Evolutionary conservation across 2,797 vertebrate genomes (phyloP).

Genomic region (Enteromius viviparus): DNA sequence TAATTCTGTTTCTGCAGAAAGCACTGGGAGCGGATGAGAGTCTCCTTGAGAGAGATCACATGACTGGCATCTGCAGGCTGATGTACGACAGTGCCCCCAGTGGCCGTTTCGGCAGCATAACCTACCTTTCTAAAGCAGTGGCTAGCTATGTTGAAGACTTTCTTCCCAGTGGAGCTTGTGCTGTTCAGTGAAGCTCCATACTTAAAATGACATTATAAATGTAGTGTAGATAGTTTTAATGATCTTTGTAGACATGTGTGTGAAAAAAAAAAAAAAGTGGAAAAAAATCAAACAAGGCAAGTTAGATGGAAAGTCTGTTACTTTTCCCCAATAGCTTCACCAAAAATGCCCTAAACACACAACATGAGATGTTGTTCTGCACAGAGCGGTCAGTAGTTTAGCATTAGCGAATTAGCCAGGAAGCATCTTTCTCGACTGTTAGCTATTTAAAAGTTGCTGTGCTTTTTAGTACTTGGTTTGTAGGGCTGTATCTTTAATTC

Average conservation of each 20-base stretch:
- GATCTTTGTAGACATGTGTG: not conserved
- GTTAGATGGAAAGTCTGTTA: not conserved
- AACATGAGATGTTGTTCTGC: not conserved
- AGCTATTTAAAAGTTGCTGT: not conserved
- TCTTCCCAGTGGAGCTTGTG: slow-evolving; percentile 87
- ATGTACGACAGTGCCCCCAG: slow-evolving; percentile 96
- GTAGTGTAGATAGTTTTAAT: not conserved
- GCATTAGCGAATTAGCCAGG: not conserved
- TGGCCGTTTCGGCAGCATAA: slow-evolving; percentile 95
- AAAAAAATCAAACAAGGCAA: not conserved
- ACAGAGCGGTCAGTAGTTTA: not conserved
- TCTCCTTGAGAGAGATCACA: slow-evolving; percentile 86
- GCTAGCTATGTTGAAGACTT: slow-evolving; percentile 88
- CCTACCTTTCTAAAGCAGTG: slow-evolving; percentile 93
- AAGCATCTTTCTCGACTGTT: not conserved
- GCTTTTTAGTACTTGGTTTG: not conserved
- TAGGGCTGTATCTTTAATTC: not conserved
- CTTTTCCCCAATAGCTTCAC: not conserved
- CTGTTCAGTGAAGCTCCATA: slow-evolving; percentile 82
- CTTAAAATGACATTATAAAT: not conserved
- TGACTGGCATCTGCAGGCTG: slow-evolving; percentile 88
- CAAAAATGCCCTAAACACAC: not conserved
- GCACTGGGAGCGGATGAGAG: slow-evolving; percentile 88
- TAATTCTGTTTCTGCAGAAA: slow-evolving; percentile 73
- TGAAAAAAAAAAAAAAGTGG: too few species aligned